A percentile compares a stretch with the other conserved stretches of the same genome.
phyloP scores from a whole-genome alignment of 2,888 invertebrate genomes.

The Mesorhabditis sp. region DNA sequence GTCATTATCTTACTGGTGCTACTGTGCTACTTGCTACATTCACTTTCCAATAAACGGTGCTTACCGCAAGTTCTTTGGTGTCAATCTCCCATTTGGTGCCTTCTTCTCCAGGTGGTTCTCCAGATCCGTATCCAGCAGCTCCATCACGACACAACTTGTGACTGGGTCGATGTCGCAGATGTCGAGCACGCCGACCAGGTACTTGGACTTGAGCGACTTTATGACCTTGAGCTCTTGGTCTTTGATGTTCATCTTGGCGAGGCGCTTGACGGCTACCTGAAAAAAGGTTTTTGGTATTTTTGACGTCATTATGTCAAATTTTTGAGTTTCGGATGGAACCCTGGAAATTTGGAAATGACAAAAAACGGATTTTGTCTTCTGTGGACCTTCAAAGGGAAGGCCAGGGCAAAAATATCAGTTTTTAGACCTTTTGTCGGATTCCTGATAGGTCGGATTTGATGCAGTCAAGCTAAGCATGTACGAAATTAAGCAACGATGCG shows the following conservation, averaged over 20 bases:
- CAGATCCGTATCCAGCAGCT: constrained; percentile 49
- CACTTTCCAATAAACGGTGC: neutral
- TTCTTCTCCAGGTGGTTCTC: constrained; percentile 44
- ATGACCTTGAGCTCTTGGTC: constrained; percentile 49
- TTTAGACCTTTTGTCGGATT: too few relatives aligned
- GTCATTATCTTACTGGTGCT: neutral
- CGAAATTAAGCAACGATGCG: too few relatives aligned
- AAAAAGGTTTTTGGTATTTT: constrained; percentile 15
- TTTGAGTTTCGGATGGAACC: neutral
- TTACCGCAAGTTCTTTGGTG: constrained; percentile 39
- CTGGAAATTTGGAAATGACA: neutral
- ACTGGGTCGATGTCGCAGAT: constrained; percentile 42
- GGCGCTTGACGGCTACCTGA: constrained; percentile 52
- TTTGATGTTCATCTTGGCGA: constrained; percentile 46
- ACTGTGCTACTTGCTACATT: neutral
- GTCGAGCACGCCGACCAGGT: constrained; percentile 49
- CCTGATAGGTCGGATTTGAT: too few relatives aligned
- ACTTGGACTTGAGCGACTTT: constrained; percentile 37
- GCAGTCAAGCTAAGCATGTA: too few relatives aligned
- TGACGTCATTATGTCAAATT: too few relatives aligned
- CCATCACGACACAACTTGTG: constrained; percentile 52
- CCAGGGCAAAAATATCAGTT: too few relatives aligned
- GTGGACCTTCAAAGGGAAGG: too few relatives aligned
- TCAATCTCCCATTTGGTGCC: constrained; percentile 37
- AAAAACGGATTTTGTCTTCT: too few relatives aligned